Evolutionary conservation across 2,888 invertebrate genomes (phyloP).

Genomic region (Stramonita haemastoma): DNA sequence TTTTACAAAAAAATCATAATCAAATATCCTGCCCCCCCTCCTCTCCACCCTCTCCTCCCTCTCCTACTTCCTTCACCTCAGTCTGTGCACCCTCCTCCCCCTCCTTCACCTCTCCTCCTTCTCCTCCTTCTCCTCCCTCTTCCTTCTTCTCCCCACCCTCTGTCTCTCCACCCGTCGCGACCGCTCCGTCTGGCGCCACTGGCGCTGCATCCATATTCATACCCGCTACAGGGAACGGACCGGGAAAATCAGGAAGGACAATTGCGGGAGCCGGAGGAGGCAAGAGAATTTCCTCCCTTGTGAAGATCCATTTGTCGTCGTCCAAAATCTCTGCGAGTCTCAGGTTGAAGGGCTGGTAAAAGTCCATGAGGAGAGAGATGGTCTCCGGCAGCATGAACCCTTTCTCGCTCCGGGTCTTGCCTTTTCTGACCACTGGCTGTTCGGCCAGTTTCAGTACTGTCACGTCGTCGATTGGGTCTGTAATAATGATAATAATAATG

Average conservation of each 20-base stretch:
- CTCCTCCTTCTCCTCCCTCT: no score
- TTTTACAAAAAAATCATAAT: background rate
- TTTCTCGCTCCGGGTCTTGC: conserved; percentile 52
- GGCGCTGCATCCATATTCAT: background rate
- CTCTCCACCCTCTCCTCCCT: background rate
- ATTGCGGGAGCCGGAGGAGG: background rate
- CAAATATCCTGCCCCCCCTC: background rate
- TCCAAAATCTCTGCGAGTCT: conserved; percentile 54
- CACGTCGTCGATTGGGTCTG: conserved; percentile 53
- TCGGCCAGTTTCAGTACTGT: conserved; percentile 46
- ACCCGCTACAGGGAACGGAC: background rate
- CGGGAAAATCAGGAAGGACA: background rate
- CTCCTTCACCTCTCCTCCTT: background rate
- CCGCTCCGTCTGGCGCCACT: no score
- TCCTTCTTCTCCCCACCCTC: background rate
- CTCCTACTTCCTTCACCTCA: background rate
- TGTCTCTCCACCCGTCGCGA: background rate
- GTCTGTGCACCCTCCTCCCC: background rate
- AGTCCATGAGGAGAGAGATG: conserved; percentile 50
- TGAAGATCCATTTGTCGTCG: conserved; percentile 54
- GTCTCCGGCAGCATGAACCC: conserved; percentile 59
- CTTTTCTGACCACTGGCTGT: conserved; percentile 49
- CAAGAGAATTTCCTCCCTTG: background rate
- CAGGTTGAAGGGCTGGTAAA: conserved; percentile 57
- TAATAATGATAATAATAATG: no score